Evolutionary conservation across 2,888 invertebrate species (phyloP).

Genomic region (Pristionchus fissidentatus): DNA sequence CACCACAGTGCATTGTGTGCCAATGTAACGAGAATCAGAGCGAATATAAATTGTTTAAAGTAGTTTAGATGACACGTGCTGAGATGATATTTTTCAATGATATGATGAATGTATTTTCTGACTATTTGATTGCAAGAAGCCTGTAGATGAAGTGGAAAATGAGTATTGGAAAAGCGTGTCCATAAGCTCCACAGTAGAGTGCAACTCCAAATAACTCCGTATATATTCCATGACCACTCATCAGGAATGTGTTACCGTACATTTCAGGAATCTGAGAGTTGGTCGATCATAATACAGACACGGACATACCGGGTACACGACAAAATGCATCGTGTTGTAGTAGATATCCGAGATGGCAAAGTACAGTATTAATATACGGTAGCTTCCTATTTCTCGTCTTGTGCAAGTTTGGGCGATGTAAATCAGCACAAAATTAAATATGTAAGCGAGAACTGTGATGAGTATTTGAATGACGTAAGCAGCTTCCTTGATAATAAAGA

Average conservation of each 20-base stretch:
- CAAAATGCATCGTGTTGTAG: not conserved
- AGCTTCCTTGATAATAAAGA: not conserved
- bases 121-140: conserved; percentile 19
- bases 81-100: not conserved
- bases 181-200: not conserved
- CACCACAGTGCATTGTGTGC: not conserved
- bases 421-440: not conserved
- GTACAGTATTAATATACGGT: not conserved
- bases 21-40: not conserved
- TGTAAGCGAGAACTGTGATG: not conserved
- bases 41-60: not conserved
- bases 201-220: not conserved
- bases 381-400: not conserved
- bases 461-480: not conserved
- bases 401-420: not conserved
- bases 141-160: conserved; percentile 19
- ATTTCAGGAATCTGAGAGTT: not conserved
- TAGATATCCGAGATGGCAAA: not conserved
- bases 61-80: not conserved
- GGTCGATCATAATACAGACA: not conserved
- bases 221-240: not conserved
- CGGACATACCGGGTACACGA: not conserved
- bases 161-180: conserved; percentile 16
- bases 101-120: not conserved
- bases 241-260: conserved; percentile 21